Conservation (phyloP, 2,797 vertebrate species). For the Manis javanica region DNA sequence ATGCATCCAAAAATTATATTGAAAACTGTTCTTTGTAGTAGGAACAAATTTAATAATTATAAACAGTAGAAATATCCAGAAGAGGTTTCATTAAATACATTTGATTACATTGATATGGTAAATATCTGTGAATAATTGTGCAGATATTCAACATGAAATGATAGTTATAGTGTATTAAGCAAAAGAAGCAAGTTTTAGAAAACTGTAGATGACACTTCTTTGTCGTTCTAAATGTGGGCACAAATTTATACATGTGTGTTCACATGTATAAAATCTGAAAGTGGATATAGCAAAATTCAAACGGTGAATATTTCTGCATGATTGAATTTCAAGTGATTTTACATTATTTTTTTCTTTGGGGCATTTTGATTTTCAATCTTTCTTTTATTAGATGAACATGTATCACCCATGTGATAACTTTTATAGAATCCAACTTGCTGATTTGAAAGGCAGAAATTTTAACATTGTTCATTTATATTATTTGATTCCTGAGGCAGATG, state of each 20-base stretch:
- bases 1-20: neutral
- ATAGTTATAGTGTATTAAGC: neutral
- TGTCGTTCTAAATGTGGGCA: neutral
- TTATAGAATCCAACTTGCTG: neutral
- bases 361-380: neutral
- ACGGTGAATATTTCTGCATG: neutral
- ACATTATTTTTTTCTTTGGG: neutral
- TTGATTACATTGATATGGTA: neutral
- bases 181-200: constrained; percentile 4
- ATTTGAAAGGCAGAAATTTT: neutral
- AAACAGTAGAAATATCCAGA: neutral
- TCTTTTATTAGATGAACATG: neutral
- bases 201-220: neutral
- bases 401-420: neutral
- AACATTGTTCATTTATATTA: neutral
- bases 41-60: neutral
- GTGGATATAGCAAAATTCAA: neutral
- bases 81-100: neutral
- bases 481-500: neutral
- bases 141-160: neutral
- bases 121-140: neutral
- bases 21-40: neutral
- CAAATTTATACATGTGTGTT: neutral
- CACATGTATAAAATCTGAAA: neutral
- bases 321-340: neutral